phyloP scores from a whole-genome alignment of 2,888 invertebrate genomes.

The Drosophila suboccidentalis region DNA sequence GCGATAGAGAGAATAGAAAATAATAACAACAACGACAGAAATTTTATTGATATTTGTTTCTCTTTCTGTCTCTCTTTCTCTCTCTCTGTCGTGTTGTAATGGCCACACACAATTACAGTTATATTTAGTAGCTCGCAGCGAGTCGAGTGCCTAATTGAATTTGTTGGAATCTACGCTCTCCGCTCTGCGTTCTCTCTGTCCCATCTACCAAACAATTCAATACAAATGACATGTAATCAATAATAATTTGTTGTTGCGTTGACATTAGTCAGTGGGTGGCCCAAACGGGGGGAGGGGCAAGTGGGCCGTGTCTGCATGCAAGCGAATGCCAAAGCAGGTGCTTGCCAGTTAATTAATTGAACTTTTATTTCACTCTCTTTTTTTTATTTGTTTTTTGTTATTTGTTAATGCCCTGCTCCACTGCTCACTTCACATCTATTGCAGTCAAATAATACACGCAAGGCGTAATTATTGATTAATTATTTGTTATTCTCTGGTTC shows the following conservation, averaged over 20 bases:
- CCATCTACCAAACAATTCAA: constrained; percentile 32
- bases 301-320: constrained; percentile 46
- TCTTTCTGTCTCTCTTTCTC: neutral
- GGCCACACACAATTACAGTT: constrained; percentile 56
- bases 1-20: neutral
- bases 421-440: constrained; percentile 13
- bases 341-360: constrained; percentile 64
- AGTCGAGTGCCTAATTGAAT: constrained; percentile 69
- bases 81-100: constrained; percentile 9
- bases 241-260: constrained; percentile 71
- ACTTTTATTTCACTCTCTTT: constrained; percentile 23
- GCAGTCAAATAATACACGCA: constrained; percentile 55
- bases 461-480: constrained; percentile 74
- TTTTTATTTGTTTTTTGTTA: constrained; percentile 17
- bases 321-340: constrained; percentile 53
- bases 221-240: constrained; percentile 76
- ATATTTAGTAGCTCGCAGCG: constrained; percentile 22
- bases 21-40: neutral
- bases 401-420: constrained; percentile 7
- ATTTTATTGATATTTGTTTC: constrained; percentile 8
- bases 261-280: constrained; percentile 54
- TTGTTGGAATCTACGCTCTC: constrained; percentile 47
- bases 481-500: constrained; percentile 48
- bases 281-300: neutral
- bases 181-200: neutral